Evolutionary conservation across 1,140 invertebrate species (phyloP).

Genomic region (Linepithema humile): DNA sequence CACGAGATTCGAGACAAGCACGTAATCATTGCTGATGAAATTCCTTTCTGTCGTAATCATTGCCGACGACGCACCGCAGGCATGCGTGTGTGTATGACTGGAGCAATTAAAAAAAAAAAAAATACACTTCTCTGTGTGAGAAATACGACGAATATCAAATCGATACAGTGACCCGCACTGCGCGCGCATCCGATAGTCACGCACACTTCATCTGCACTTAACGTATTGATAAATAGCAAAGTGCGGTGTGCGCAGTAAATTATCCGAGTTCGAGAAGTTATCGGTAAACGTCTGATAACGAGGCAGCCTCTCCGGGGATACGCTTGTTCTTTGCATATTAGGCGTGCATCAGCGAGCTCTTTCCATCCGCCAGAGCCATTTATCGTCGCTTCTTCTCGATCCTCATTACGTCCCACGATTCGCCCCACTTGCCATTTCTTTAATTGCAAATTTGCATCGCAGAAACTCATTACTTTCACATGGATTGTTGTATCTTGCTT

Average conservation of each 20-base stretch:
- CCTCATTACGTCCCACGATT: neutral
- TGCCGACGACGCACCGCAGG: neutral
- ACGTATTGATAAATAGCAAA: constrained; percentile 69
- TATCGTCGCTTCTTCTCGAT: neutral
- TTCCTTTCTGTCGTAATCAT: neutral
- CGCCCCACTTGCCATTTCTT: constrained; percentile 4
- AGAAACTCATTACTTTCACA: neutral
- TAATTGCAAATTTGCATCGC: constrained; percentile 5
- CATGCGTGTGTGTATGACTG: neutral
- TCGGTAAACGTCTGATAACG: constrained; percentile 48
- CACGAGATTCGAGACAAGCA: neutral
- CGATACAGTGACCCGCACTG: constrained; percentile 69
- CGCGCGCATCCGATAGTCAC: constrained; percentile 70
- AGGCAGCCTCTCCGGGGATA: neutral
- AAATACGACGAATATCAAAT: constrained; percentile 76
- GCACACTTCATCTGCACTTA: constrained; percentile 55
- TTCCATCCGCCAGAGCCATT: neutral
- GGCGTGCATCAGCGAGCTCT: neutral
- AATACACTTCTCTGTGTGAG: constrained; percentile 43
- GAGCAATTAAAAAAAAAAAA: constrained; percentile 52
- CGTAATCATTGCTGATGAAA: neutral
- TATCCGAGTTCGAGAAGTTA: constrained; percentile 47
- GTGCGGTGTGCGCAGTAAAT: constrained; percentile 8
- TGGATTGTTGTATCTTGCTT: neutral
- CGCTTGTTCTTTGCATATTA: constrained; percentile 5